Evolutionary conservation across 2,888 invertebrate species (phyloP), one percentile per base, ranked within the genome.

Genomic region (Meloe dianella): DNA sequence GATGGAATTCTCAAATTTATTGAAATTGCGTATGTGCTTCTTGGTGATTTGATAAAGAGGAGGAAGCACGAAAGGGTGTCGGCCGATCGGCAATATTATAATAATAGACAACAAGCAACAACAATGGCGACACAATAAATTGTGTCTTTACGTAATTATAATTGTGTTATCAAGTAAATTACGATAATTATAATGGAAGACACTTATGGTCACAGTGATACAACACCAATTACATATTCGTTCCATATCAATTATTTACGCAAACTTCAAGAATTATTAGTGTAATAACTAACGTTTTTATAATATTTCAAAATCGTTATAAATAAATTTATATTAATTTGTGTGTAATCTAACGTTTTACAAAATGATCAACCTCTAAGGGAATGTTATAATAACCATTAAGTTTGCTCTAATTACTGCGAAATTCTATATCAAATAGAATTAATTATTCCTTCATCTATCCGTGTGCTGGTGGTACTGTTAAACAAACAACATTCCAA

Each of bases 171-270:
- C 51, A 51, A 12, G 51, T 51, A 51, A 51, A 51, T 51, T 51
- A 51, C 24, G 51, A 24, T 51, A 51, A 51, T 51, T 51, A 10
- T 51, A 51, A 51, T 24, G 51, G 24, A 51, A 22, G 51, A 22
- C 51, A 51, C 51, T 51, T 51, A 51, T 51, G 12, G 22, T 20
- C 51, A 10, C 4, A 24, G 51, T 51, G 51, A 51, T 24, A 51
- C 24, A 51, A 51, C 24, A 22, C 5, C 51, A 51, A 51, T 51
- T 51, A 17, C 17, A 41, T n/a, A 51, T 35, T 27, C 10, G 20
- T 58, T 58, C 2, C 58, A 35, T 4, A 20, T 30, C 30, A 58
- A 58, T 32, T 32, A 58, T 58, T 58, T 58, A 58, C 58, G 58
- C 10, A 32, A 58, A 57, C 57, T 57, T 8, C 10, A 57, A 32